Percentiles rank a stretch among this genome's conserved stretches.
These are phyloP conservation scores for Eidolon dupreanum DNA, from an alignment of 2,797 vertebrate genomes.

Conservation along the genomic window DNA sequence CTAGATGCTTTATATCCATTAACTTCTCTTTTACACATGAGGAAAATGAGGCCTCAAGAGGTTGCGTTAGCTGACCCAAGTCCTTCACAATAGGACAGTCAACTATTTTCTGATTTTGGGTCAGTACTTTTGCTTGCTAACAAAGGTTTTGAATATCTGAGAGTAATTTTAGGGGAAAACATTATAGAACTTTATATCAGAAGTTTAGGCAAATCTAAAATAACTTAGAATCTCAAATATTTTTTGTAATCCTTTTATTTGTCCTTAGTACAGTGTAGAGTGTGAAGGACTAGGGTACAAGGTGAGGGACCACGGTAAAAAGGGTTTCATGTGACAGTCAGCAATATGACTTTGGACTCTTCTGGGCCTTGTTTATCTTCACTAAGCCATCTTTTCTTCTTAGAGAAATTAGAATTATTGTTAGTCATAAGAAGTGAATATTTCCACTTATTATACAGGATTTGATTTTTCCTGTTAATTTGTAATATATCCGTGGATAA, in stretches of 20 bases:
- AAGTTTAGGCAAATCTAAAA: neutral
- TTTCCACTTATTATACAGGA: neutral
- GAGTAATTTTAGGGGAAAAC: neutral
- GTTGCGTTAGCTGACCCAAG: neutral
- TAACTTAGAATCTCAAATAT: neutral
- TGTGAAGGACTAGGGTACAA: neutral
- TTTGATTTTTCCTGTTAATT: neutral
- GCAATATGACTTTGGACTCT: neutral
- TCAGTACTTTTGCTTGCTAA: neutral
- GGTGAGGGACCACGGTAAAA: too few relatives aligned
- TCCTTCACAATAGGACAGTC: neutral
- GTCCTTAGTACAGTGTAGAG: neutral
- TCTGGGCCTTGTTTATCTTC: neutral
- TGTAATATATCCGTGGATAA: neutral
- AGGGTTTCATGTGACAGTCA: neutral
- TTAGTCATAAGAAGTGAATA: neutral
- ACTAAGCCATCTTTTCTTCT: neutral
- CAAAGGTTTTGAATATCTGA: neutral
- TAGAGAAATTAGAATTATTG: neutral
- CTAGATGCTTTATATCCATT: neutral
- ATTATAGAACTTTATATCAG: neutral
- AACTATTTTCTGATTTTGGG: neutral
- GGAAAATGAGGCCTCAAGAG: neutral
- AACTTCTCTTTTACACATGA: conserved; percentile 2
- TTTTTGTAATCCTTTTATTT: neutral